phyloP scores from a whole-genome alignment of 2,888 invertebrate genomes.

The Netelia fuscicornis region DNA sequence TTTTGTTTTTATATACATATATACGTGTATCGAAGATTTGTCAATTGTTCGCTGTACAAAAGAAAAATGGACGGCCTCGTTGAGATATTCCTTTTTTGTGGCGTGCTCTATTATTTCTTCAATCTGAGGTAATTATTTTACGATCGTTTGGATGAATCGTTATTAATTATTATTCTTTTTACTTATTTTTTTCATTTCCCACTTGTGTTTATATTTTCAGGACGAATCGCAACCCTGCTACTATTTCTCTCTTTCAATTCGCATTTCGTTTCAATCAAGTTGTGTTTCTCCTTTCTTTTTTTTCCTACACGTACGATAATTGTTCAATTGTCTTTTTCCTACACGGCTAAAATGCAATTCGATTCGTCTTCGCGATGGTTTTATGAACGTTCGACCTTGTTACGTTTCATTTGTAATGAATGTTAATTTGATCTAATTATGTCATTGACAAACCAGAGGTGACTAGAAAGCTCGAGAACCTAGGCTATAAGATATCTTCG shows the following conservation, averaged over 20 bases:
- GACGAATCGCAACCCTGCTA: too few relatives aligned
- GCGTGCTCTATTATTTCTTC: slow-evolving; percentile 88
- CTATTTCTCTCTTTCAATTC: too few relatives aligned
- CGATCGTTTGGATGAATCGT: not conserved
- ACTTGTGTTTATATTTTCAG: too few relatives aligned
- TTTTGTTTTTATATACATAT: not conserved
- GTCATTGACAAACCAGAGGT: slow-evolving; percentile 40
- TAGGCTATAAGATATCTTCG: slow-evolving; percentile 17
- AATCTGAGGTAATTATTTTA: slow-evolving; percentile 86
- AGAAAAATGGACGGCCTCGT: slow-evolving; percentile 86
- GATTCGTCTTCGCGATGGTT: slow-evolving; percentile 7
- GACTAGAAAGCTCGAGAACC: slow-evolving; percentile 18
- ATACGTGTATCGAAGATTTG: not conserved
- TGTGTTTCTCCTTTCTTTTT: too few relatives aligned
- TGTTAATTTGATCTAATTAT: slow-evolving; percentile 64
- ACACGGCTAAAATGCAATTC: slow-evolving; percentile 9
- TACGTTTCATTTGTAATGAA: slow-evolving; percentile 36
- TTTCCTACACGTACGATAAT: too few relatives aligned
- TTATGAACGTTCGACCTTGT: slow-evolving; percentile 51
- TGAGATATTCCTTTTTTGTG: slow-evolving; percentile 88
- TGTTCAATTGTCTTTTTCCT: slow-evolving; percentile 14
- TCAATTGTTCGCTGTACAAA: not conserved
- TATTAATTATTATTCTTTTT: slow-evolving; percentile 4
- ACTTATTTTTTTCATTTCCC: too few relatives aligned
- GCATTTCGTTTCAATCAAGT: too few relatives aligned